Evolutionary conservation across 2,113 vertebrate genomes (phyloP).

Genomic region (Ornithorhynchus anatinus): DNA sequence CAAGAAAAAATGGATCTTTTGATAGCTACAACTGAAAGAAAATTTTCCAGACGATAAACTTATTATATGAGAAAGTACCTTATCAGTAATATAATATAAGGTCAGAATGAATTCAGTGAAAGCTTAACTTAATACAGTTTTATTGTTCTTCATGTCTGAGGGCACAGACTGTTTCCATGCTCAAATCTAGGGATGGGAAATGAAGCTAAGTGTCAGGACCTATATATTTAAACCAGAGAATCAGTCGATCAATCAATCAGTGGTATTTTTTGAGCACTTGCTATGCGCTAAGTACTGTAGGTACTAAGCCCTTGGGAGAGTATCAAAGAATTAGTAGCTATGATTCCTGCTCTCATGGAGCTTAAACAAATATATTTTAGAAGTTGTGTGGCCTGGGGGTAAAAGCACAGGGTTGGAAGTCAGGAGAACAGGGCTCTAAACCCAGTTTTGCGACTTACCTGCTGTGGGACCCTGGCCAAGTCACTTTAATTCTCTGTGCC

Average conservation of each 20-base stretch:
- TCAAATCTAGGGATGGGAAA: neutral
- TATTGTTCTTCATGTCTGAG: neutral
- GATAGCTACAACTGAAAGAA: constrained; percentile 15
- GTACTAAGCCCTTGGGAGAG: too few relatives aligned
- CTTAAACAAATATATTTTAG: too few relatives aligned
- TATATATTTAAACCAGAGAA: neutral
- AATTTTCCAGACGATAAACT: constrained; percentile 4
- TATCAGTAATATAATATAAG: constrained; percentile 10
- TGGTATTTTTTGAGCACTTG: too few relatives aligned
- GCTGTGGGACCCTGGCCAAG: too few relatives aligned
- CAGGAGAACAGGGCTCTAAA: too few relatives aligned
- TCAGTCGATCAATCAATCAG: neutral
- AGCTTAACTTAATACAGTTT: neutral
- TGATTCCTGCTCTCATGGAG: too few relatives aligned
- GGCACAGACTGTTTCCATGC: neutral
- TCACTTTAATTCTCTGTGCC: too few relatives aligned
- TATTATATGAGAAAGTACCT: constrained; percentile 18
- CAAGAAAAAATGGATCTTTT: neutral
- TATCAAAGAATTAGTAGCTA: too few relatives aligned
- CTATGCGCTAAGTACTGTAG: too few relatives aligned
- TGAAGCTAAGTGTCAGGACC: neutral
- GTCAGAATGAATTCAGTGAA: constrained; percentile 7
- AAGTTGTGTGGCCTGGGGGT: too few relatives aligned
- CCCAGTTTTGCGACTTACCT: too few relatives aligned
- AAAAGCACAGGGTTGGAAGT: too few relatives aligned